Evolutionary conservation across 2,888 invertebrate species (phyloP), one percentile per base, ranked within the genome.

Genomic region (Lycaena phlaeas): DNA sequence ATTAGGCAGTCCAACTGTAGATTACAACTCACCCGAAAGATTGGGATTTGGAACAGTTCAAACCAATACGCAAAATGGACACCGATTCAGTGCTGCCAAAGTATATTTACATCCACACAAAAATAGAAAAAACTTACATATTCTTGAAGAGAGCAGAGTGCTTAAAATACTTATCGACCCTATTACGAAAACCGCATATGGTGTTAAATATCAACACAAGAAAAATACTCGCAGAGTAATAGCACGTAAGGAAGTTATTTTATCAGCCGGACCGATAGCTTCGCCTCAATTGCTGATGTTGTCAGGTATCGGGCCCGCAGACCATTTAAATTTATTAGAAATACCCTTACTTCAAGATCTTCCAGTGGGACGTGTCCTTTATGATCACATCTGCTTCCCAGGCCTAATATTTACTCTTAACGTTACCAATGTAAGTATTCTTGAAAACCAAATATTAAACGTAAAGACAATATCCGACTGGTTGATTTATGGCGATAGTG

Each of bases 251-350:
- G 95, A 95, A 75, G 90, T 97, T 0, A 92, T 97, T 40, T 58
- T 97, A 10, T 91, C 93, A 9, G 94, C 94, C 1, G 97, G 97
- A 0, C 88, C 95, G 1, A 91, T 97, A 48, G 94, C 93, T 56
- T 92, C 95, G 0, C 95, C 97, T 0, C 96, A 97, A 67, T 65
- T 97, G 2, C 85, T 97, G 6, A 94, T 97, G 93, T 68, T 97
- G 3, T 95, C 95, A 4, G 95, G 95, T 0, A 60, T 89, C 9
- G 88, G 88, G 2, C 88, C 88, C 0, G 70, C 57, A 43, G 61
- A 87, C 30, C 82, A 90, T 53, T 65, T 90, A 1, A 58, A 68
- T 11, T 69, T 81, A 2, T 63, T 87, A 1, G 81, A 81, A 0
- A 86, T 92, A 46, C 87, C 88, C 0, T 66, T 91, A 0, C 54